Evolutionary conservation across 53 echinoderm and acorn worm genomes (phyloP).

Genomic region (Antedon mediterranea): DNA sequence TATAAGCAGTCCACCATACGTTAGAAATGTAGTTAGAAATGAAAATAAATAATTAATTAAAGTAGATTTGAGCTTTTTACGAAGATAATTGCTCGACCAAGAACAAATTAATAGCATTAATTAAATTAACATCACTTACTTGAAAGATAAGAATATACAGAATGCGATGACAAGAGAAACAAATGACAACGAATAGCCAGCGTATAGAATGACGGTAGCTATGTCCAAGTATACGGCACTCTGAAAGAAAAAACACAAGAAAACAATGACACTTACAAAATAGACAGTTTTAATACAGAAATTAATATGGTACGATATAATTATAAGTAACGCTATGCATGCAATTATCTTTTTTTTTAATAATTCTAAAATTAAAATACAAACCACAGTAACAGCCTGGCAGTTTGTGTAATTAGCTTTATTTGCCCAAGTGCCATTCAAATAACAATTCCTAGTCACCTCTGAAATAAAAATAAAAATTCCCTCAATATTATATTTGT

Average conservation of each 20-base stretch:
- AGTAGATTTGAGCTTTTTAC: no score
- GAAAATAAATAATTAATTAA: no score
- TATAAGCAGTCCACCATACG: no score
- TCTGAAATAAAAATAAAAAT: constrained; percentile 13
- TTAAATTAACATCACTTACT: constrained; percentile 25
- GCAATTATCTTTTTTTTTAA: no score
- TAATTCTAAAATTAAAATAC: neutral
- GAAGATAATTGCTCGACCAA: no score
- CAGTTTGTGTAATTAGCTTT: constrained; percentile 39
- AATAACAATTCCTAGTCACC: constrained; percentile 48
- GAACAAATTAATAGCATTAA: neutral
- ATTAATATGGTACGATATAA: constrained; percentile 4
- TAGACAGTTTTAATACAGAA: no score
- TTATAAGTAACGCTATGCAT: neutral
- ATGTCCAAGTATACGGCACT: constrained; percentile 16
- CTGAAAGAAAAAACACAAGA: constrained; percentile 4
- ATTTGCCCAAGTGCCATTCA: constrained; percentile 62
- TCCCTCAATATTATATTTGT: no score
- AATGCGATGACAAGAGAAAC: constrained; percentile 78
- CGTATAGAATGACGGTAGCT: constrained; percentile 29
- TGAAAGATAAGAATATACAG: constrained; percentile 64
- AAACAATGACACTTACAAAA: neutral
- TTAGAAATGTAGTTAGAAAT: no score
- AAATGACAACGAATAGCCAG: constrained; percentile 65
- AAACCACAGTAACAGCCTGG: neutral